phyloP scores from a whole-genome alignment of 2,888 invertebrate species.

The Amitus sp. region DNA sequence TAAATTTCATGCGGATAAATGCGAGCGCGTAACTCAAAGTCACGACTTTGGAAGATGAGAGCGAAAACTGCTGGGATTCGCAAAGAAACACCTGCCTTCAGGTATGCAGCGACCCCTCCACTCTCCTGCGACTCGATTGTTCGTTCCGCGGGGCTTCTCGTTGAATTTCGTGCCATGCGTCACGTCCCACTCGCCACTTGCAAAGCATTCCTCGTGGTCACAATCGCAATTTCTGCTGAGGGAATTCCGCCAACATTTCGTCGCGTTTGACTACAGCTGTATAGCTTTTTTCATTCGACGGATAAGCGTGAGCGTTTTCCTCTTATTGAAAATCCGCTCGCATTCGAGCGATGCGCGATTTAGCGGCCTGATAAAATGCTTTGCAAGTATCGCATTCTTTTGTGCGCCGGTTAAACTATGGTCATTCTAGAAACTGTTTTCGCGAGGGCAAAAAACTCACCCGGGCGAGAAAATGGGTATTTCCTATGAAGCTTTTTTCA shows the following conservation, averaged over 20 bases:
- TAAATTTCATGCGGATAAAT: neutral
- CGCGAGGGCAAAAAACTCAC: no score
- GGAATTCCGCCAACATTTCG: slow-evolving; percentile 4
- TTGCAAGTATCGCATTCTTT: neutral
- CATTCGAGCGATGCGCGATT: neutral
- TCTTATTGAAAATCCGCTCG: neutral
- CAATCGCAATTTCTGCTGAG: slow-evolving; percentile 6
- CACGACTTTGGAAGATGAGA: slow-evolving; percentile 8
- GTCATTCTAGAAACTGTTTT: no score
- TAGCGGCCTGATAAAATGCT: neutral
- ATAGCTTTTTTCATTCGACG: neutral
- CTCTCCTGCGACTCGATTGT: slow-evolving; percentile 5
- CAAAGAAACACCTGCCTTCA: slow-evolving; percentile 27
- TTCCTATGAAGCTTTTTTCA: no score
- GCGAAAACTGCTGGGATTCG: slow-evolving; percentile 10
- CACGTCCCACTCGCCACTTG: slow-evolving; percentile 3
- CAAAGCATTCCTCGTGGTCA: slow-evolving; percentile 18
- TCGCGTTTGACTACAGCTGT: neutral
- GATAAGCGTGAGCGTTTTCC: neutral
- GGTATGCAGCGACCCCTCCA: slow-evolving; percentile 16
- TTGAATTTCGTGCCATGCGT: slow-evolving; percentile 13
- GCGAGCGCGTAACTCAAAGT: slow-evolving; percentile 4
- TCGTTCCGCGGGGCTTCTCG: slow-evolving; percentile 4
- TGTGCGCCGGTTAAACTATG: neutral
- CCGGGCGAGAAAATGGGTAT: no score